A percentile compares a stretch with the other conserved stretches of the same genome.
These are phyloP conservation scores for Apaloderma vittatum DNA, from an alignment of 2,113 vertebrate genomes.

Conservation along the genomic window DNA sequence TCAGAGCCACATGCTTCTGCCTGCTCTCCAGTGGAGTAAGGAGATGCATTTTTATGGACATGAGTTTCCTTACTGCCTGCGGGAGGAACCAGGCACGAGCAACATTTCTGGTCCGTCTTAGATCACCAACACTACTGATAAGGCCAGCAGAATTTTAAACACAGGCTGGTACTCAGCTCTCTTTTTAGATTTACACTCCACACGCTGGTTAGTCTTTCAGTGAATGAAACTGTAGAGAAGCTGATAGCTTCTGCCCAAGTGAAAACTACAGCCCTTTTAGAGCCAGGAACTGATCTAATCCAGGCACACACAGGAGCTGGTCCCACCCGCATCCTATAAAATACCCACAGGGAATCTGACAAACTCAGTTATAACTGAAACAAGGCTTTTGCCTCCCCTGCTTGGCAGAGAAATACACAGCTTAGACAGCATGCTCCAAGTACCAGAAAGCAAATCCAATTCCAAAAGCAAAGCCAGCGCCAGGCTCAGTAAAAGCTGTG, in stretches of 20 bases:
- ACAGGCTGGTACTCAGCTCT: neutral
- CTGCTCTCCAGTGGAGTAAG: neutral
- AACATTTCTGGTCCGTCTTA: neutral
- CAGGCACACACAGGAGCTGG: neutral
- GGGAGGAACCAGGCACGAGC: neutral
- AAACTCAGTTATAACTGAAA: rapidly evolving
- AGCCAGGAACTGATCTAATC: neutral
- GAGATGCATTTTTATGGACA: neutral
- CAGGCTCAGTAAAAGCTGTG: neutral
- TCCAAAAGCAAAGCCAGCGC: neutral
- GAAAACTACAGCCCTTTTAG: neutral
- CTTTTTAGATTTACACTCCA: neutral
- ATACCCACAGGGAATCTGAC: neutral
- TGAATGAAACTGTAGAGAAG: neutral
- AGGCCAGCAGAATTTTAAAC: neutral
- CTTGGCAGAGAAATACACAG: neutral
- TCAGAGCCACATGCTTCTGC: neutral
- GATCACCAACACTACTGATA: neutral
- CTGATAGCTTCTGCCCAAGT: neutral
- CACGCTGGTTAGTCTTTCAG: neutral
- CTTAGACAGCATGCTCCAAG: neutral
- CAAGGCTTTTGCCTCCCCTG: neutral
- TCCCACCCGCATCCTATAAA: neutral
- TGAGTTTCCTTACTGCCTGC: neutral
- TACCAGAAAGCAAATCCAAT: neutral